Conservation (phyloP, 2,797 vertebrate genomes). For the Darevskia mixta region DNA sequence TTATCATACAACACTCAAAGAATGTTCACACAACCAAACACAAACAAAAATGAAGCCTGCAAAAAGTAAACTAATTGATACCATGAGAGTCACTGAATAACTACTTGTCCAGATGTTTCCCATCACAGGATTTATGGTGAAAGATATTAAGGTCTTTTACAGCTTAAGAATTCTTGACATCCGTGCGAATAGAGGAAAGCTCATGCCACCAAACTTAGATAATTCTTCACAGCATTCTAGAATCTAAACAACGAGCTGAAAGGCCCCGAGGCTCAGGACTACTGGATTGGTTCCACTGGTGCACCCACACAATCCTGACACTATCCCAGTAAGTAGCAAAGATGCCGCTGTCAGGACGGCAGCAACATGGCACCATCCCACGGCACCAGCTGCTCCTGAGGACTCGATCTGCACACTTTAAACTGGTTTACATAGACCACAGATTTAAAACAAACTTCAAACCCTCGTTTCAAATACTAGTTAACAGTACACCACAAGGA, state of each 20-base stretch:
- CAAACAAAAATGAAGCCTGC: slow-evolving; percentile 19
- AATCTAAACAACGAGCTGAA: background rate
- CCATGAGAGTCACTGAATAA: slow-evolving; percentile 18
- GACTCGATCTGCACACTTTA: background rate
- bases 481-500: background rate
- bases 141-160: slow-evolving; percentile 34
- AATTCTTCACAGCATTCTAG: background rate
- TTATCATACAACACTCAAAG: slow-evolving; percentile 32
- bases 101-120: slow-evolving; percentile 51
- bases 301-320: too few relatives aligned
- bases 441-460: background rate
- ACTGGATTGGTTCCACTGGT: too few relatives aligned
- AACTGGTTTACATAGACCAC: background rate
- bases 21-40: slow-evolving; percentile 17
- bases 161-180: slow-evolving; percentile 1
- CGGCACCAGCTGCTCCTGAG: background rate
- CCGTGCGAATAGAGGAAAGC: background rate
- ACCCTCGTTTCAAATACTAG: background rate
- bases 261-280: background rate
- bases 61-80: slow-evolving; percentile 37
- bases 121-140: slow-evolving; percentile 33
- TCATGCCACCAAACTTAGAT: slow-evolving; percentile 7
- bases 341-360: too few relatives aligned
- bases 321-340: too few relatives aligned
- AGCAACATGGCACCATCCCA: too few relatives aligned